Base-by-base conservation (phyloP, 35 echinoderm and acorn worm genomes). In the Lytechinus pictus region DNA sequence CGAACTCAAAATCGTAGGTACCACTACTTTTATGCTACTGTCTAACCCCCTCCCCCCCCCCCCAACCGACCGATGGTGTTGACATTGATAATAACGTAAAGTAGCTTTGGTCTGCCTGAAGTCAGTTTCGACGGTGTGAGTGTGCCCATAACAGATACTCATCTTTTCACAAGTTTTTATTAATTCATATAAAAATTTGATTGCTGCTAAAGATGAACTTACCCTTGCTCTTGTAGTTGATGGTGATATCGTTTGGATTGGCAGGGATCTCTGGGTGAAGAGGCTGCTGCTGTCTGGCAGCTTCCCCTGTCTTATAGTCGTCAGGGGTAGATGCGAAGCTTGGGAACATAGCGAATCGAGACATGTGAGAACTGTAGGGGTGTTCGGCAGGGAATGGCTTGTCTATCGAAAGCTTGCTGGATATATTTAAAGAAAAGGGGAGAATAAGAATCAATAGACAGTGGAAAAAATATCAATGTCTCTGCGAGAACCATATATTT, bases 361-460 rank as follows among this genome's bases (percentile, higher is more conserved):
- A 98, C 97, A 98, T 97, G 93, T 99, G 98, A 10, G 98, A 99
- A 93, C 97, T 97, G 96, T 99, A 99, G 12, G 98, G 98, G 53
- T 99, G 98, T 94, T 99, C 98, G 93, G 98, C 96, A 92, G 98
- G 98, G 90, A 99, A 99, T 44, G 95, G 71, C 52, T 86, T 71
- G 95, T 99, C 95, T 14, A 99, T 98, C 94, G 98, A 96, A 3
- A 98, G 94, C 94, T 97, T 98, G 4, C 98, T 99, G 89, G 87
- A 95, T 93, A 71, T 21, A 86, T 86, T 44, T 21, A 96, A 52
- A 53, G 14, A 6, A 72, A 72, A 72, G 14, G 19, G 24, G 14
- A 66, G 0, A 5, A 24, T 79, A 24, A 7, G 66, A 5, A 79
- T 24, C 21, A 14, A 79, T 5, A 79, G 0, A 24, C 4, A n/a